Base-by-base conservation (phyloP, 2,113 vertebrate genomes). In the Rhinoderma darwinii region DNA sequence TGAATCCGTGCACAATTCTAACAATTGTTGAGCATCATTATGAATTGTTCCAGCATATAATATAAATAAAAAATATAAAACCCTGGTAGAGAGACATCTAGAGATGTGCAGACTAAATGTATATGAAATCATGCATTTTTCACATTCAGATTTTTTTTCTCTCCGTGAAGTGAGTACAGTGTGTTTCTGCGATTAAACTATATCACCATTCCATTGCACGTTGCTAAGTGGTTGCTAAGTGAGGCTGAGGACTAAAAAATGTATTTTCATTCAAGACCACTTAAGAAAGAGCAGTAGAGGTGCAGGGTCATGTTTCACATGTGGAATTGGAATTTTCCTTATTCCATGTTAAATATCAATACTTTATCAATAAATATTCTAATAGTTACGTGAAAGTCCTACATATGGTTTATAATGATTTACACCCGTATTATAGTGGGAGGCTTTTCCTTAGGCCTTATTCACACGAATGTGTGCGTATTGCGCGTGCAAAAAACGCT, bases 191-290 rank as follows among this genome's bases (percentile, higher is more conserved):
- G n/a, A 66, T 66, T 66, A 66, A 66, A 2, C 30, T 68, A 35
- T 68, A 35, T 68, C 15, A 17, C 30, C 30, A 35, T 68, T 68
- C 15, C 63, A 27, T 32, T 68, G 35, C 14, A 35, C 35, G 63
- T 35, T 35, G 63, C 63, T 15, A 35, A 68, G 63, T 68, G 63
- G 63, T 68, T 68, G 63, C 63, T 68, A 68, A 68, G 63, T 32
- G 32, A 32, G 63, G 63, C 14, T 35, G 30, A 68, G 63, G 63
- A 68, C 5, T 35, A 68, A 11, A 66, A 66, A 51, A 51, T 30
- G 1, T 66, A 66, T 32, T 66, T 27, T 66, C 12, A 66, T 66
- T 66, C 10, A 66, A 30, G 61, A 66, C 61, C 61, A 66, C 20
- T 66, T 66, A 3, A 15, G 15, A n/a, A 63, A 63, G n/a, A 66